A percentile compares a stretch with the other conserved stretches of the same genome.
phyloP scores from a whole-genome alignment of 2,888 invertebrate genomes.

The Dryococelus australis region DNA sequence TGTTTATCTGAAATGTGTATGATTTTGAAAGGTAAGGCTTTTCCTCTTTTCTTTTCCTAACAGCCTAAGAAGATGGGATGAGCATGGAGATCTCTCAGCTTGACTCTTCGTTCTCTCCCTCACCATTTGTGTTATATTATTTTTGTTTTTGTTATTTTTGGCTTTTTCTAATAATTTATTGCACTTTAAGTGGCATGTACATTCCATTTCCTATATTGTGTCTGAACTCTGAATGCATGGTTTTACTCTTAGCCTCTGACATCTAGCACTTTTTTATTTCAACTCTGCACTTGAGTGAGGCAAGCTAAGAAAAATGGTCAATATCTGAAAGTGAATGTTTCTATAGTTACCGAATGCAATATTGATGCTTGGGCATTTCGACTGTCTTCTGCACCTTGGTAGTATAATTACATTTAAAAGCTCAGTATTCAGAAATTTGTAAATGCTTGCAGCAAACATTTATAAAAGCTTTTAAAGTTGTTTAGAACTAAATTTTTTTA shows the following conservation, averaged over 20 bases:
- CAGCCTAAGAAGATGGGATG: conserved; percentile 61
- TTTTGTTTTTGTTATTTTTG: conserved; percentile 35
- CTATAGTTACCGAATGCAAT: not conserved
- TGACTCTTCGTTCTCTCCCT: conserved; percentile 36
- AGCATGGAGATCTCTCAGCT: conserved; percentile 41
- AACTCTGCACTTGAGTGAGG: conserved; percentile 1
- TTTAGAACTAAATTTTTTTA: no score
- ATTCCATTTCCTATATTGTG: conserved; percentile 25
- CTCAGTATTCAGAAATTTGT: no score
- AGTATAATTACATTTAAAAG: not conserved
- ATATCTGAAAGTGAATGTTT: not conserved
- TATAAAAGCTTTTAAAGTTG: no score
- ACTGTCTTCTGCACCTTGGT: not conserved
- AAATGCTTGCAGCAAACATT: no score
- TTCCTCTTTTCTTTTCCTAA: conserved; percentile 54
- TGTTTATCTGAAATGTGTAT: conserved; percentile 27
- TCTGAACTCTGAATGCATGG: conserved; percentile 20
- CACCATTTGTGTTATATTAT: conserved; percentile 32
- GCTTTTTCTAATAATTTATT: not conserved
- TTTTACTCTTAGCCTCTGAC: conserved; percentile 7
- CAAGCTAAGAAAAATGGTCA: not conserved
- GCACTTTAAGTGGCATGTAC: conserved; percentile 29
- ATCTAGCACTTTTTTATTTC: conserved; percentile 10
- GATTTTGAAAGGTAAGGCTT: conserved; percentile 42
- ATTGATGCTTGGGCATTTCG: not conserved